A percentile compares a stretch with the other conserved stretches of the same genome.
phyloP scores from a whole-genome alignment of 2,888 invertebrate species.

The Trachelus troglodyta region DNA sequence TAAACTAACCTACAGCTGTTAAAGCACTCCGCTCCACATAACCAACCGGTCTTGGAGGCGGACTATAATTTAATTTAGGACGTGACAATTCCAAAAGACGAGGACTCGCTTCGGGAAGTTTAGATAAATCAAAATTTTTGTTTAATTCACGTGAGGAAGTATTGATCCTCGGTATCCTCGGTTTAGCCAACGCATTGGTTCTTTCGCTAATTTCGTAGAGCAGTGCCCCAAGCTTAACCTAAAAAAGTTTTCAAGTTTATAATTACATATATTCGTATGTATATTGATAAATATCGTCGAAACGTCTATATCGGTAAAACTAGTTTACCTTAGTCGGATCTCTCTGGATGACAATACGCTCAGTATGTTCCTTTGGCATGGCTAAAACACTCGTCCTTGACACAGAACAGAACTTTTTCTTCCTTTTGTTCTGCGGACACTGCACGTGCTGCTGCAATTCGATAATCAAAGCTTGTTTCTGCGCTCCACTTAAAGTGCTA shows the following conservation, averaged over 20 bases:
- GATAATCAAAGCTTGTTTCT: neutral
- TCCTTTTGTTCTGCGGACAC: conserved; percentile 12
- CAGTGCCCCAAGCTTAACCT: conserved; percentile 40
- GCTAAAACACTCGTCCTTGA: conserved; percentile 14
- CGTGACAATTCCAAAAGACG: conserved; percentile 36
- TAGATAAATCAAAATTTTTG: neutral
- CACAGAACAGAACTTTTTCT: conserved; percentile 1
- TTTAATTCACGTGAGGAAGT: neutral
- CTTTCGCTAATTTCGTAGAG: conserved; percentile 44
- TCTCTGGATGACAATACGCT: neutral
- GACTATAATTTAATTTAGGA: conserved; percentile 25
- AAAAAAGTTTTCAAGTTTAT: neutral
- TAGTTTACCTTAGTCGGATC: neutral
- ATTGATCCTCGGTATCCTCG: conserved; percentile 20
- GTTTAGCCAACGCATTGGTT: conserved; percentile 37
- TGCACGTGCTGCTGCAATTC: conserved; percentile 18
- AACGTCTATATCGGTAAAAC: neutral
- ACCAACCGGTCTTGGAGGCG: conserved; percentile 21
- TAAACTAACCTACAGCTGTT: conserved; percentile 32
- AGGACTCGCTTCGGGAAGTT: conserved; percentile 8
- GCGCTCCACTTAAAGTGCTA: neutral
- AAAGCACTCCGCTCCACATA: conserved; percentile 34
- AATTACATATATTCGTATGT: neutral
- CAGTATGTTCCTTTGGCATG: neutral
- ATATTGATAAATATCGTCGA: neutral